A percentile compares a stretch with the other conserved stretches of the same genome.
Conservation (phyloP, 1,140 invertebrate genomes). For the Amyelois transitella region DNA sequence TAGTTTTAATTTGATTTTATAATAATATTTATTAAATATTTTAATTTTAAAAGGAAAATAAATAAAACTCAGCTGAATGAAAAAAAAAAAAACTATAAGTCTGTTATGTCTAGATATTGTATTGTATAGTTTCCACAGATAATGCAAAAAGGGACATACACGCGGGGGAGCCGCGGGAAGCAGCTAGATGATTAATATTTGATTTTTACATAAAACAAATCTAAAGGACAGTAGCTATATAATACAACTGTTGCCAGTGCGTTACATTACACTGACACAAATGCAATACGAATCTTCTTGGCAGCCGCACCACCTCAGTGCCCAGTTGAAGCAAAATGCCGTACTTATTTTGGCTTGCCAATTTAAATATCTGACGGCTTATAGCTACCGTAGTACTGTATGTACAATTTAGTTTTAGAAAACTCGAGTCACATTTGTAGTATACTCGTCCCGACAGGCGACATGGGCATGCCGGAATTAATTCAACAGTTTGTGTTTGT, state of each 20-base stretch:
- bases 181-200: too few relatives aligned
- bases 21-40: too few relatives aligned
- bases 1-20: too few relatives aligned
- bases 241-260: not conserved
- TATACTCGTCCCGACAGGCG: constrained; percentile 14
- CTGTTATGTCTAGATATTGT: too few relatives aligned
- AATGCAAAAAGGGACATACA: too few relatives aligned
- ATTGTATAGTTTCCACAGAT: too few relatives aligned
- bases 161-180: too few relatives aligned
- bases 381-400: constrained; percentile 24
- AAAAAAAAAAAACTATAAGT: too few relatives aligned
- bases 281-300: constrained; percentile 62
- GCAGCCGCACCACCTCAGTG: constrained; percentile 36
- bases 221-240: too few relatives aligned
- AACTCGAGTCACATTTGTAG: constrained; percentile 21
- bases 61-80: too few relatives aligned
- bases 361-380: constrained; percentile 60
- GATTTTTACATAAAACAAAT: too few relatives aligned
- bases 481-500: not conserved
- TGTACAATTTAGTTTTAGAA: constrained; percentile 4
- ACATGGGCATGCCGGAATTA: constrained; percentile 10
- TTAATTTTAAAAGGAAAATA: too few relatives aligned
- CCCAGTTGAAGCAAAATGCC: constrained; percentile 71
- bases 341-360: constrained; percentile 73
- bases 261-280: constrained; percentile 36